Evolutionary conservation across 2,113 vertebrate genomes (phyloP), one percentile per base, ranked within the genome.

Genomic region (Bufo gargarizans): DNA sequence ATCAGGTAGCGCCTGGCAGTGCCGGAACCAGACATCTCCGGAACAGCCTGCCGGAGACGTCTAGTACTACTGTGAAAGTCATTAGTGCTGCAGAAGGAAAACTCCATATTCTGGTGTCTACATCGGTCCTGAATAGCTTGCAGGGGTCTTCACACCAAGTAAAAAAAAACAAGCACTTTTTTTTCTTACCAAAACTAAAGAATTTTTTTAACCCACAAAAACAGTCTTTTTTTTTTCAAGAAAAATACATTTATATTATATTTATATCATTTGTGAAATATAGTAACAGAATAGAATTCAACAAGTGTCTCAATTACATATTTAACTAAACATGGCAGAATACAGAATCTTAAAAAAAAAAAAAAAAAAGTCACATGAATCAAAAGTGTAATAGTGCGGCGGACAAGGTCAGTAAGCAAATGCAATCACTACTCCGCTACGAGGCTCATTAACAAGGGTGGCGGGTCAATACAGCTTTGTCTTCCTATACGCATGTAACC

Each of bases 231-330:
- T 7, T 53, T 65, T 69, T 71, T 14, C 63, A n/a, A 69, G 67
- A 82, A 82, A 84, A 69, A 84, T 83, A 83, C 82, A 84, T 83
- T 83, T 83, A 83, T 83, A 76, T 47, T 74, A 74, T 43, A 72
- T 72, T 72, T 47, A 67, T 69, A 84, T 69, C 69, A 14, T 84
- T 71, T 84, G 82, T 84, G 82, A 84, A 71, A 84, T 71, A 19
- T 84, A 83, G 43, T 82, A 82, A 82, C 81, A 84, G 61, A 67
- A 84, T 17, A 71, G 63, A 84, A 55, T 55, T 22, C 20, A 55
- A 83, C 80, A 83, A n/a, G 82, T 84, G 82, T 84, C 45, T 80
- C 4, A 33, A 53, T 22, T 83, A 83, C 61, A 83, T 33, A 33
- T 33, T 33, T 33, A 33, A 6, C 53, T 13, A 22, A 53, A n/a